Percentiles rank a stretch among this genome's conserved stretches.
Evolutionary conservation across 2,888 invertebrate genomes (phyloP).

Genomic region (Aelia acuminata): DNA sequence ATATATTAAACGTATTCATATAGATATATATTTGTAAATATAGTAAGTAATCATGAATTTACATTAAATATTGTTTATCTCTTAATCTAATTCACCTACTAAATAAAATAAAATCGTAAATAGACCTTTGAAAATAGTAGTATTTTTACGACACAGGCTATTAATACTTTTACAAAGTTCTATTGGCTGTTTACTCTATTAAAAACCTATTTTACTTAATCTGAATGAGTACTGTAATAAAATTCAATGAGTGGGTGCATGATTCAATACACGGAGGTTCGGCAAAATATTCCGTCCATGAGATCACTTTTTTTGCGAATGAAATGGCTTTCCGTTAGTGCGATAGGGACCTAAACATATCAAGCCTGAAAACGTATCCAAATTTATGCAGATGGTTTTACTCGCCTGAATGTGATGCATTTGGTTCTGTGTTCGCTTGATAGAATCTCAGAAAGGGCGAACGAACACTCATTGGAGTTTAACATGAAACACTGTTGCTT

Average conservation of each 20-base stretch:
- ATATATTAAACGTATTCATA: too few species aligned
- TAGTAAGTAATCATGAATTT: too few species aligned
- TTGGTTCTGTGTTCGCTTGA: background rate
- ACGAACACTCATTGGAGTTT: background rate
- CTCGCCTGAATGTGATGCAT: background rate
- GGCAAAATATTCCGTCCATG: background rate
- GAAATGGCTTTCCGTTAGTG: background rate
- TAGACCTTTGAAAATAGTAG: too few species aligned
- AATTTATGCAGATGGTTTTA: constrained; percentile 25
- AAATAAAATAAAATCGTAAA: too few species aligned
- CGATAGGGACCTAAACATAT: background rate
- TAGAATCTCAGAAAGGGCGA: background rate
- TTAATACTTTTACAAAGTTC: too few species aligned
- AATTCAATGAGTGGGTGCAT: background rate
- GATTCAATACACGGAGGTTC: background rate
- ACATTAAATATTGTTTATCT: too few species aligned
- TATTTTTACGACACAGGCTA: too few species aligned
- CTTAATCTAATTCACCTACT: too few species aligned
- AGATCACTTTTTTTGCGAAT: background rate
- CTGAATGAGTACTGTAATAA: too few species aligned
- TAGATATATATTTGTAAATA: too few species aligned
- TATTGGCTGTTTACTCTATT: too few species aligned
- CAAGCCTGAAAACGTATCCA: background rate
- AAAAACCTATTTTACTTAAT: too few species aligned
- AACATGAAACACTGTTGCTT: background rate